Evolutionary conservation across 2,113 vertebrate species (phyloP), one percentile per base, ranked within the genome.

Genomic region (Camelus dromedarius): DNA sequence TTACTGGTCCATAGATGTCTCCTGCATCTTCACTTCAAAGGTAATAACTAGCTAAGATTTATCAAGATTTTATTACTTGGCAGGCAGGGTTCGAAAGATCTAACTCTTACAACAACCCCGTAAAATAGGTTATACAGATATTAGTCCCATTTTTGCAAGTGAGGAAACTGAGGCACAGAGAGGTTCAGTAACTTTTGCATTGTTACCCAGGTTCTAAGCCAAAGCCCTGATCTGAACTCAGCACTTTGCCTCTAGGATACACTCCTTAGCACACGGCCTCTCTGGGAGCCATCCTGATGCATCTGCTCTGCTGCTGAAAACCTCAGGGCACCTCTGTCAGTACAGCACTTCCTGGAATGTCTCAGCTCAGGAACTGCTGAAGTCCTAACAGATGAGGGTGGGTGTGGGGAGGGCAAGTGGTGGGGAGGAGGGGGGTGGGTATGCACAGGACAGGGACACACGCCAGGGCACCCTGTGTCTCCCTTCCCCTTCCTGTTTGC

Each of bases 351-450:
- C 50, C 82, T 20, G 35, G 95, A 70, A 87, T 9, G 16, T 38
- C 54, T 72, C 67, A 94, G 75, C 80, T 94, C 79, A 86, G 62
- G 95, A 89, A 79, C 18, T 22, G 56, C 77, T 9, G 1, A 35
- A 38, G 35, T 48, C n/a, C 20, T 24, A 79, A 69, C 9, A 16
- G 42, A 28, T 11, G 38, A 14, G 30, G 30, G 64, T 14, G 3
- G 15, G 15, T 28, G 48, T 52, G 48, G 48, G 48, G 9, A 16
- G 15, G 9, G 6, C 0, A 48, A 18, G 48, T 10, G 10, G 48
- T 20, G 18, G 0, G 1, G 14, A 24, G 24, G 0, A 8, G 64
- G 2, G 42, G 16, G 46, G 46, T 8, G 42, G 72, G 72, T 15
- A 2, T 56, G 4, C 38, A 4, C 38, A 9, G 73, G 28, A 15